Conservation (phyloP, 2,888 invertebrate genomes). For the Empis stercorea region DNA sequence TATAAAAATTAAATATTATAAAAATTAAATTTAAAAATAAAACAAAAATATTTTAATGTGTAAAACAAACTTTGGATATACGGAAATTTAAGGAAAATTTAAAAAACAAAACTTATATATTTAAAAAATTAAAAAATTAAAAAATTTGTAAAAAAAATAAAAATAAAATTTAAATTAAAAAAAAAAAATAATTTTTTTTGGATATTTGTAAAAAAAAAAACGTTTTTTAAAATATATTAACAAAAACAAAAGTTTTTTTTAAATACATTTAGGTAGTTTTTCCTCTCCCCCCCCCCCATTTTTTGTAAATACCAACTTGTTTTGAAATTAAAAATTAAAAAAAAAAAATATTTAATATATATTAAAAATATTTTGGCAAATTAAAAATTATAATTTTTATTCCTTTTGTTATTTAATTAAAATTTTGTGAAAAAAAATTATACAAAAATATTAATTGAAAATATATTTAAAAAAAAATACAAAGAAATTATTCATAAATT, state of each 20-base stretch:
- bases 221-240: background rate
- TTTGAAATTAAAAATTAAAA: background rate
- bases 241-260: too few species aligned
- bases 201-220: background rate
- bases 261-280: background rate
- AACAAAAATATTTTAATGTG: background rate
- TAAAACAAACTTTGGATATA: background rate
- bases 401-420: background rate
- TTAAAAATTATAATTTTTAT: background rate
- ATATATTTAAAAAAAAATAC: too few species aligned
- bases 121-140: background rate
- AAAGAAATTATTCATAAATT: slow-evolving; percentile 4
- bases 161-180: background rate
- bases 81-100: background rate
- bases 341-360: background rate
- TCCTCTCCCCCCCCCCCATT: too few species aligned
- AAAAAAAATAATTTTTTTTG: background rate
- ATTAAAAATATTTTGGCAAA: background rate
- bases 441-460: slow-evolving; percentile 7
- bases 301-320: background rate
- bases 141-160: background rate
- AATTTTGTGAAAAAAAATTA: background rate
- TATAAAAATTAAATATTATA: background rate
- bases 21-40: background rate
- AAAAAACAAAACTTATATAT: background rate